A percentile compares a stretch with the other conserved stretches of the same genome.
Evolutionary conservation across 2,797 vertebrate species (phyloP).

Genomic region (Paguma larvata): DNA sequence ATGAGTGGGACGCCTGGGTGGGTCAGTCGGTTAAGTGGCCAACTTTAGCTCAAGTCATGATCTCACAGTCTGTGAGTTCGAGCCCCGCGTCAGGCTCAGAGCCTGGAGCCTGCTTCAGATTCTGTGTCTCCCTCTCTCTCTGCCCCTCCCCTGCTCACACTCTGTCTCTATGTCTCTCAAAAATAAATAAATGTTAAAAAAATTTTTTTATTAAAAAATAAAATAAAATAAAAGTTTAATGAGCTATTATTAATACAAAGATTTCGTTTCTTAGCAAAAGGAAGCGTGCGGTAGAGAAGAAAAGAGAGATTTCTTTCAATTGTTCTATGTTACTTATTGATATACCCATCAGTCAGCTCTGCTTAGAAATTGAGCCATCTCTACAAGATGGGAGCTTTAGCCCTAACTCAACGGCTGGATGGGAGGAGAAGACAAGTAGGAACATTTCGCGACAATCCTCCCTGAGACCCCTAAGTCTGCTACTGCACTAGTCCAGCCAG

Average conservation of each 20-base stretch:
- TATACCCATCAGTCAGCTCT: neutral
- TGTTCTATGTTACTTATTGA: neutral
- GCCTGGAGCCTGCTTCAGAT: too few species aligned
- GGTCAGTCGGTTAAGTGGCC: too few species aligned
- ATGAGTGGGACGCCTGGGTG: neutral
- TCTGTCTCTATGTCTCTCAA: too few species aligned
- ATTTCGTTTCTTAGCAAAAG: slow-evolving; percentile 44
- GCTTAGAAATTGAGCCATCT: neutral
- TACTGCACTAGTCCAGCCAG: neutral
- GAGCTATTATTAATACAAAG: slow-evolving; percentile 12
- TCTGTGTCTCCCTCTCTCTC: too few species aligned
- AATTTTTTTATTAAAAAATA: too few species aligned
- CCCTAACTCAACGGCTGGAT: neutral
- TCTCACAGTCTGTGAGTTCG: too few species aligned
- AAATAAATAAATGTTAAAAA: too few species aligned
- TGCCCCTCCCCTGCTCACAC: too few species aligned
- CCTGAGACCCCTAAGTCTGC: neutral
- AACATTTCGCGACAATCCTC: neutral
- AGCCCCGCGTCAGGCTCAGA: too few species aligned
- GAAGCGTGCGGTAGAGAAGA: neutral
- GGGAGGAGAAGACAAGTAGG: neutral
- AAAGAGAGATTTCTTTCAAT: slow-evolving; percentile 1
- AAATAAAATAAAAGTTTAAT: slow-evolving; percentile 10
- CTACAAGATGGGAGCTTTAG: neutral
- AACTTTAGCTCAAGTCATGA: too few species aligned